Evolutionary conservation across 1,140 invertebrate species (phyloP).

Genomic region (Coenobita brevimanus): DNA sequence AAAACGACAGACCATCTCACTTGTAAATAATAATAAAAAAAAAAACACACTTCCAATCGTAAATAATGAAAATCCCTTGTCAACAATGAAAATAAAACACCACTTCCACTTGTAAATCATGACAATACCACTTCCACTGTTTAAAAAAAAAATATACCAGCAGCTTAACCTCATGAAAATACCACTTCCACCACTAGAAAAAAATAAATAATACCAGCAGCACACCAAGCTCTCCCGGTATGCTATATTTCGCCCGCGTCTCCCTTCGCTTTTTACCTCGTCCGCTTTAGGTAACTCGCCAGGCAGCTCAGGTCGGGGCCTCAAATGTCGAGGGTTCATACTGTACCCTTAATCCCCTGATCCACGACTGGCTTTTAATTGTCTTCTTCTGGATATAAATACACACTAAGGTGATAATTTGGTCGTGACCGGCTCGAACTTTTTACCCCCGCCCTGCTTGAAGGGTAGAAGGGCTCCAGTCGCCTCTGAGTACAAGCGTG

Average conservation of each 20-base stretch:
- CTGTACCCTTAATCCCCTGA: conserved; percentile 24
- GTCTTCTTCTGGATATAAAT: conserved; percentile 32
- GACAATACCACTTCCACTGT: too few species aligned
- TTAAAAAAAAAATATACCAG: too few species aligned
- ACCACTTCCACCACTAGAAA: too few species aligned
- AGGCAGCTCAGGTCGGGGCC: neutral
- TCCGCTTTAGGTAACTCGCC: neutral
- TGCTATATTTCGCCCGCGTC: neutral
- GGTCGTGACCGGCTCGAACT: conserved; percentile 31
- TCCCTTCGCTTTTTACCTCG: neutral
- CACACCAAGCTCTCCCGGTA: neutral
- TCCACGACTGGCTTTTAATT: conserved; percentile 27
- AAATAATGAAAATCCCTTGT: too few species aligned
- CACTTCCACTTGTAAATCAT: too few species aligned
- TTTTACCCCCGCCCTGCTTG: neutral
- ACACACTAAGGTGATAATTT: conserved; percentile 39
- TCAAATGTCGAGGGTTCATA: conserved; percentile 28
- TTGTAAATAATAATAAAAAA: too few species aligned
- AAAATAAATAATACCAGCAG: too few species aligned
- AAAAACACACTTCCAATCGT: too few species aligned
- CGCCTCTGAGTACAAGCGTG: too few species aligned
- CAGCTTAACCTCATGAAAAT: too few species aligned
- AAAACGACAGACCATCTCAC: too few species aligned
- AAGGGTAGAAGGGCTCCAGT: neutral
- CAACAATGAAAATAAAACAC: too few species aligned